A percentile compares a stretch with the other conserved stretches of the same genome.
These are phyloP conservation scores for Apolygus lucorum DNA, from an alignment of 1,140 invertebrate genomes.

Conservation along the genomic window DNA sequence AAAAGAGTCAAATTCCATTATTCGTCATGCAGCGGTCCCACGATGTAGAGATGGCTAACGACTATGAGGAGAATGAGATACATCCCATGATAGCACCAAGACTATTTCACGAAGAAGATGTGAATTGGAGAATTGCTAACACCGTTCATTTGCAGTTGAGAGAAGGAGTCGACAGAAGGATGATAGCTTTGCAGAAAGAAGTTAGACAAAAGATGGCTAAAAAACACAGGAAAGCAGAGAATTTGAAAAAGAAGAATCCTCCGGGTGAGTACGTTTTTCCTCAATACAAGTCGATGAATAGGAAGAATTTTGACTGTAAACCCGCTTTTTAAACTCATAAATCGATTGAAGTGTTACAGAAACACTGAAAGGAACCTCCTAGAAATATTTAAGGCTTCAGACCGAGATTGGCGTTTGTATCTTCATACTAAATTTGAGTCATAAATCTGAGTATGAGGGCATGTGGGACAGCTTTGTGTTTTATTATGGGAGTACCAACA, in stretches of 20 bases:
- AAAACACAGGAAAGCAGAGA: conserved; percentile 4
- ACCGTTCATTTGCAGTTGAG: neutral
- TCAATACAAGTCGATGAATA: no score
- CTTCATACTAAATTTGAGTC: no score
- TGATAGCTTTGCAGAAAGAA: conserved; percentile 3
- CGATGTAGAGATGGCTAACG: neutral
- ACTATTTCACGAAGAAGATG: neutral
- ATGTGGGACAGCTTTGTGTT: no score
- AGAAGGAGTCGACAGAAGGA: neutral
- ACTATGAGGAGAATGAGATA: neutral
- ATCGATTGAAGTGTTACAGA: no score
- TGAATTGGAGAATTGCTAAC: neutral
- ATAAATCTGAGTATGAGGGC: no score
- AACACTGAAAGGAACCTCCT: no score
- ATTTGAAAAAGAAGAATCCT: neutral
- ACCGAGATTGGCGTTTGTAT: no score
- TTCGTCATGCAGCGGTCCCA: neutral
- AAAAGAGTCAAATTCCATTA: neutral
- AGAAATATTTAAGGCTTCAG: no score
- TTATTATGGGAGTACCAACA: no score
- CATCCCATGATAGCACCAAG: neutral
- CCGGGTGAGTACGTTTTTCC: no score
- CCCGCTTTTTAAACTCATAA: no score
- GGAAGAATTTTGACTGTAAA: no score
- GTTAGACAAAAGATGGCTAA: neutral